Conservation (phyloP, 2,888 invertebrate genomes). For the Nyleta sp. region DNA sequence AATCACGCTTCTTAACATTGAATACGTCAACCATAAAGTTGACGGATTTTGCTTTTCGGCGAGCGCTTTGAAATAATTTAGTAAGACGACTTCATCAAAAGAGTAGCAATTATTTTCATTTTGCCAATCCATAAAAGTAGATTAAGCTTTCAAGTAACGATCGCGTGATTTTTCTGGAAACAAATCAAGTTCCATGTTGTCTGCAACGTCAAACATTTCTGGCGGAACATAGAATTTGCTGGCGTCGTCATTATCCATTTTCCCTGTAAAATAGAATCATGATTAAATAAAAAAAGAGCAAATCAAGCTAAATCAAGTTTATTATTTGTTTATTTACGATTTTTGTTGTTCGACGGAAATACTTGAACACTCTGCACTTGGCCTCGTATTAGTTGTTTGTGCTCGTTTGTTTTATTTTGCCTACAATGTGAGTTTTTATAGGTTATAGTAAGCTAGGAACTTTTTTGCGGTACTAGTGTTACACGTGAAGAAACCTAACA, state of each 20-base stretch:
- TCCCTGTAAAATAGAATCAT: not conserved
- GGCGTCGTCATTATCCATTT: not conserved
- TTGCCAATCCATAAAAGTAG: constrained; percentile 20
- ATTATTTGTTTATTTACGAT: no score
- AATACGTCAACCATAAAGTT: constrained; percentile 22
- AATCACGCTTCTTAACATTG: constrained; percentile 9
- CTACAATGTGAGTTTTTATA: no score
- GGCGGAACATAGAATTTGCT: constrained; percentile 2
- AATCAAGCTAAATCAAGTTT: not conserved
- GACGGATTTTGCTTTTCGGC: not conserved
- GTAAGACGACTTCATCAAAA: constrained; percentile 16
- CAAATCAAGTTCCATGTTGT: constrained; percentile 11
- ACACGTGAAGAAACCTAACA: no score
- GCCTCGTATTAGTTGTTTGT: no score
- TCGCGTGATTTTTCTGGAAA: constrained; percentile 21
- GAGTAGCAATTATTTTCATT: not conserved
- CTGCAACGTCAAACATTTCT: constrained; percentile 8
- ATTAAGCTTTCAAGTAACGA: constrained; percentile 11
- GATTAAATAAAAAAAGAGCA: not conserved
- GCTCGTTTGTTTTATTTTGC: no score
- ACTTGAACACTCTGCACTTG: no score
- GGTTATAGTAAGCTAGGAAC: no score
- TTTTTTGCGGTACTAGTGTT: no score
- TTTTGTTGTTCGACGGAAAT: no score
- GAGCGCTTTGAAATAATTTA: constrained; percentile 11